Percentiles rank a stretch among this genome's conserved stretches.
These are phyloP conservation scores for Atta cephalotes DNA, from an alignment of 1,140 invertebrate species.

Conservation along the genomic window DNA sequence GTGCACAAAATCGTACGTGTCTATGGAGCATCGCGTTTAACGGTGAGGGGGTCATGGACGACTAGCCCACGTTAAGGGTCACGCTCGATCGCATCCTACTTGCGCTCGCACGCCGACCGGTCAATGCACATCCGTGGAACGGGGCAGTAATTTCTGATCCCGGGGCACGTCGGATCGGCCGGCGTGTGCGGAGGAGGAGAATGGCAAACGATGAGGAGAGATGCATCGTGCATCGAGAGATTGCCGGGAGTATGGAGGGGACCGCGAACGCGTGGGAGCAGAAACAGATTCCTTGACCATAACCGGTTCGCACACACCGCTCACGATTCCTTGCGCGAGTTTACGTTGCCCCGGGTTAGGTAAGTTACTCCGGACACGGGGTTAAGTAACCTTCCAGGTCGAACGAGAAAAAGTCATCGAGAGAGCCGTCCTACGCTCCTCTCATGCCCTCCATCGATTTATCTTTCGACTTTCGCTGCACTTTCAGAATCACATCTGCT, in stretches of 20 bases:
- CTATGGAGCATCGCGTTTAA: slow-evolving; percentile 49
- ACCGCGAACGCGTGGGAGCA: slow-evolving; percentile 80
- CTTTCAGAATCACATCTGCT: slow-evolving; percentile 32
- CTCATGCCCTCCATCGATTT: slow-evolving; percentile 62
- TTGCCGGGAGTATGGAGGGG: slow-evolving; percentile 22
- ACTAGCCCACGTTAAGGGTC: slow-evolving; percentile 82
- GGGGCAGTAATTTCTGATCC: slow-evolving; percentile 82
- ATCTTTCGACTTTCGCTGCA: slow-evolving; percentile 58
- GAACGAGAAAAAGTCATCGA: slow-evolving; percentile 70
- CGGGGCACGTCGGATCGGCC: slow-evolving; percentile 74
- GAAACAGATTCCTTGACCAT: slow-evolving; percentile 80
- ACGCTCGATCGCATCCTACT: slow-evolving; percentile 79
- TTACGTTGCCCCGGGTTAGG: slow-evolving; percentile 73
- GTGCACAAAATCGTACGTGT: slow-evolving; percentile 43
- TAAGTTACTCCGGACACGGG: slow-evolving; percentile 63
- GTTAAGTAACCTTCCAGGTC: slow-evolving; percentile 75
- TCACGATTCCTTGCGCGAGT: slow-evolving; percentile 60
- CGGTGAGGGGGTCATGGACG: slow-evolving; percentile 81
- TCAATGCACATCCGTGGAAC: slow-evolving; percentile 80
- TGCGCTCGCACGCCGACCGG: slow-evolving; percentile 79
- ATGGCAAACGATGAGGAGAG: slow-evolving; percentile 61
- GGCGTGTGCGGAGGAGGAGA: slow-evolving; percentile 72
- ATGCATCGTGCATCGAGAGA: slow-evolving; percentile 56
- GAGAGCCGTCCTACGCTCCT: slow-evolving; percentile 56
- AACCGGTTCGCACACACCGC: slow-evolving; percentile 79